Base-by-base conservation (phyloP, 2,113 vertebrate genomes). In the Perccottus glenii region DNA sequence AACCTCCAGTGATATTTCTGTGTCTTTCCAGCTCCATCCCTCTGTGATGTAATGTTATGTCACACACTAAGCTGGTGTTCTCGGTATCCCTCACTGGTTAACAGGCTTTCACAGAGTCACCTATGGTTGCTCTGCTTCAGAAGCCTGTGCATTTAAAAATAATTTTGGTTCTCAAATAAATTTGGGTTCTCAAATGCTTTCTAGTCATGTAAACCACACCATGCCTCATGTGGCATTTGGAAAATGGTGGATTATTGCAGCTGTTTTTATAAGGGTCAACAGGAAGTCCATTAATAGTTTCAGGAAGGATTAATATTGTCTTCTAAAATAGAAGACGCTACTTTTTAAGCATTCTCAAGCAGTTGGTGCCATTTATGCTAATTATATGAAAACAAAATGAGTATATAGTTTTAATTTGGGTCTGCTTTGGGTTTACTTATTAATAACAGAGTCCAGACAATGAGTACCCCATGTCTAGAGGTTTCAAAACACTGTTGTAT, bases 1-100 rank as follows among this genome's bases (percentile, higher is more conserved):
- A 40, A 51, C 19, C 0, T 32, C 2, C 35, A 19, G 44, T n/a
- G 12, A 60, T 70, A 43, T 60, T 71, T 70, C 43, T 66, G 35
- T 2, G 36, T 45, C 50, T 49, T 15, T 14, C 36, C 32, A 33
- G n/a, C 36, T 33, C 67, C 73, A 68, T 67, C 60, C 50, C 42
- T 70, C 14, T 59, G 58, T 70, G 52, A 71, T 84, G 59, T 80
- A 79, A 88, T 40, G 72, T 90, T 83, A 87, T 75, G 76, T 89
- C 86, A 89, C 53, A 47, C 56, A 49, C 63, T 89, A 90, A 90
- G 67, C 82, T 70, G 67, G 59, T 36, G 52, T 87, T 89, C 81
- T 77, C 76, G 67, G 67, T 77, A 78, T 51, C 19, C 60, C 70
- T 62, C 36, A 5, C 51, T 57, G 64, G 27, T 78, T 85, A 84